These are phyloP conservation scores for Sapayoa aenigma DNA, from an alignment of 2,113 vertebrate species.

Conservation along the genomic window DNA sequence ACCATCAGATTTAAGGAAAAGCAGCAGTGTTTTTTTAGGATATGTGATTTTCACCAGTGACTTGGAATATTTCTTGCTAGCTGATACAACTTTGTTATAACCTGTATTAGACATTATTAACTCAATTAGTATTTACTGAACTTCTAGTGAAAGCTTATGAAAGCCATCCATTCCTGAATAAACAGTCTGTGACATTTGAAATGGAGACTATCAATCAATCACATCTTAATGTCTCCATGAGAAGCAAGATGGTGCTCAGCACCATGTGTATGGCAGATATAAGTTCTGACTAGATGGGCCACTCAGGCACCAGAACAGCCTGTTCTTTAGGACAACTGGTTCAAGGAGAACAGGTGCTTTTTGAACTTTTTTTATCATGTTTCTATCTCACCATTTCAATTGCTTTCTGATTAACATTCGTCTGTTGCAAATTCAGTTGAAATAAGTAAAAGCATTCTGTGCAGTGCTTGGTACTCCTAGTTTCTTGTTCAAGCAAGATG, in stretches of 20 bases:
- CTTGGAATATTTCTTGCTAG: neutral
- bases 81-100: neutral
- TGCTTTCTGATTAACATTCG: neutral
- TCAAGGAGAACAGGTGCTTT: neutral
- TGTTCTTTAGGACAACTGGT: neutral
- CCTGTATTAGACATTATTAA: neutral
- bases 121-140: neutral
- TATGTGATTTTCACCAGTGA: neutral
- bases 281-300: neutral
- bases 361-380: fast-evolving
- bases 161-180: neutral
- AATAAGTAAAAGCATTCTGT: neutral
- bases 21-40: neutral
- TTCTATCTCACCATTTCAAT: neutral
- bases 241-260: neutral
- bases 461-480: neutral
- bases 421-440: neutral
- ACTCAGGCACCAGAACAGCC: neutral
- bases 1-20: neutral
- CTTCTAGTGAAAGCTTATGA: neutral
- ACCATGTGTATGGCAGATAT: neutral
- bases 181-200: neutral
- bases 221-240: neutral
- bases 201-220: neutral
- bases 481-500: neutral